These are phyloP conservation scores for Anoplius nigerrimus DNA, from an alignment of 2,888 invertebrate genomes.

Conservation along the genomic window DNA sequence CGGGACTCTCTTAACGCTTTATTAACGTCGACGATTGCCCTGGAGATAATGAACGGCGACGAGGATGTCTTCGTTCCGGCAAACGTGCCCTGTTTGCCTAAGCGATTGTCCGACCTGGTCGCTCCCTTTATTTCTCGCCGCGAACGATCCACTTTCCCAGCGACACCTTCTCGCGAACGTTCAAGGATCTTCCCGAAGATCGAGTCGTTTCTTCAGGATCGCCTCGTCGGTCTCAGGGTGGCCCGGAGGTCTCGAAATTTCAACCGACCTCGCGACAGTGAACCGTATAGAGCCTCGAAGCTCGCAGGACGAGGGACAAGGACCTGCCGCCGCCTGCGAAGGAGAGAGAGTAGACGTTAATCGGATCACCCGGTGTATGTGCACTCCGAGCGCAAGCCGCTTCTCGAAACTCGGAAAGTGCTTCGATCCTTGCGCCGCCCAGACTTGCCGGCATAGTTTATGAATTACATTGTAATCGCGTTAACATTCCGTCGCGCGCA, in stretches of 20 bases:
- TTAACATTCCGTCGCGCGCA: conserved; percentile 51
- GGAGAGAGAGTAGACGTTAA: conserved; percentile 29
- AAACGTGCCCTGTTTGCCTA: conserved; percentile 15
- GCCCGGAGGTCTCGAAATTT: too few species aligned
- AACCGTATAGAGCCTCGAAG: neutral
- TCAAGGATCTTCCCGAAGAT: neutral
- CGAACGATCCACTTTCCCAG: conserved; percentile 21
- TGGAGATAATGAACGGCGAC: neutral
- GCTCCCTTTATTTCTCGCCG: conserved; percentile 24
- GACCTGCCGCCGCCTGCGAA: too few species aligned
- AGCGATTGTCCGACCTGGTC: conserved; percentile 17
- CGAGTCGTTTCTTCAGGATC: neutral
- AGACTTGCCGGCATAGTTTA: conserved; percentile 57
- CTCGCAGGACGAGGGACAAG: neutral
- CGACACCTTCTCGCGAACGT: neutral
- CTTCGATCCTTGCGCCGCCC: conserved; percentile 43
- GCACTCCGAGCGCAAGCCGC: conserved; percentile 38
- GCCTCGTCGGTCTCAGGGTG: too few species aligned
- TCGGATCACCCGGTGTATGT: conserved; percentile 44
- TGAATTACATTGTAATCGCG: conserved; percentile 61
- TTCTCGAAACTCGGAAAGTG: conserved; percentile 48
- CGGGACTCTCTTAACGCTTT: too few species aligned
- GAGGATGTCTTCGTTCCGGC: neutral
- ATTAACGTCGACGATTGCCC: neutral
- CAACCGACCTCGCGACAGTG: too few species aligned